phyloP scores from a whole-genome alignment of 2,888 invertebrate species.

The Hirtodrosophila cameraria region DNA sequence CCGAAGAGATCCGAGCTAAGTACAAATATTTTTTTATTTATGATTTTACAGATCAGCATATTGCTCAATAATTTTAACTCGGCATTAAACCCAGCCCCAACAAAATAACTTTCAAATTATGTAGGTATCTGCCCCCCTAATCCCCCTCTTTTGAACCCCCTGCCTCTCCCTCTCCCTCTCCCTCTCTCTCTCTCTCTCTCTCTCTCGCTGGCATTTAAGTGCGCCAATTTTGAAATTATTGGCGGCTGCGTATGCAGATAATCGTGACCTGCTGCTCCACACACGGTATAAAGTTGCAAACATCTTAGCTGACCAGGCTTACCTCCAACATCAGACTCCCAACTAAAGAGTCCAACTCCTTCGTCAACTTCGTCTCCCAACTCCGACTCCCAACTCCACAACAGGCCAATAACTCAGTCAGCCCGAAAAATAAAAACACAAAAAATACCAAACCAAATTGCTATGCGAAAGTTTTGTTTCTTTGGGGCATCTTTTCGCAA shows the following conservation, averaged over 20 bases:
- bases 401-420: conserved; percentile 57
- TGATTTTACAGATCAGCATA: conserved; percentile 84
- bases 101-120: conserved; percentile 79
- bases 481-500: conserved; percentile 17
- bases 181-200: background rate
- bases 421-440: conserved; percentile 34
- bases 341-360: background rate
- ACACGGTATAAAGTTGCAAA: conserved; percentile 11
- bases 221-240: conserved; percentile 82
- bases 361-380: too few species aligned
- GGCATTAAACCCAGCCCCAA: conserved; percentile 41
- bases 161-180: conserved; percentile 3
- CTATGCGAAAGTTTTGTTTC: conserved; percentile 48
- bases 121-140: too few species aligned
- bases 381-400: background rate
- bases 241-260: conserved; percentile 80
- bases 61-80: conserved; percentile 82
- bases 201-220: conserved; percentile 63
- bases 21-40: conserved; percentile 83
- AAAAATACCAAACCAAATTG: conserved; percentile 39
- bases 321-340: conserved; percentile 1
- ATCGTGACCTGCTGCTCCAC: conserved; percentile 80
- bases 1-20: conserved; percentile 26
- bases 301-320: background rate
- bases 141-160: too few species aligned